These are phyloP conservation scores for Drosophila nr. perissopoda DNA, from an alignment of 2,888 invertebrate species.

Conservation along the genomic window DNA sequence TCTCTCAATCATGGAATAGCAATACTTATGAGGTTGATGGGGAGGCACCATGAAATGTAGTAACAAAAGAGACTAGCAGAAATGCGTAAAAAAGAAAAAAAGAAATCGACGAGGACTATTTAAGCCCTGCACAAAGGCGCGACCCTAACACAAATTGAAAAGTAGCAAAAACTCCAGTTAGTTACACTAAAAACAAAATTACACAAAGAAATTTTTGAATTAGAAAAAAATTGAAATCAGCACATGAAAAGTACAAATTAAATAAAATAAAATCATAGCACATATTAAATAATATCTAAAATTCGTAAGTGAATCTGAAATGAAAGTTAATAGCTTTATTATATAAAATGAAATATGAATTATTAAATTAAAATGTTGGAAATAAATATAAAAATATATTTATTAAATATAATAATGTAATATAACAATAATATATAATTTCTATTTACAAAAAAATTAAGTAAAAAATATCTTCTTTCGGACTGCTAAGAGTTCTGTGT, in stretches of 20 bases:
- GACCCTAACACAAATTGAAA: slow-evolving; percentile 28
- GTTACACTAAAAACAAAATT: not conserved
- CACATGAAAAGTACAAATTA: too few species aligned
- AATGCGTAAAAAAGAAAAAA: slow-evolving; percentile 25
- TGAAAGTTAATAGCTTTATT: too few species aligned
- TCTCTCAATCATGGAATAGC: slow-evolving; percentile 22
- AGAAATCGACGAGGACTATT: slow-evolving; percentile 41
- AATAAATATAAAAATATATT: not conserved
- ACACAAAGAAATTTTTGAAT: not conserved
- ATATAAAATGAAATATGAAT: not conserved
- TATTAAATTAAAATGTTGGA: not conserved
- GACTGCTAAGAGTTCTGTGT: too few species aligned
- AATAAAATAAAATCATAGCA: too few species aligned
- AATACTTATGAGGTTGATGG: slow-evolving; percentile 2
- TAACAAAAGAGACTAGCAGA: slow-evolving; percentile 5
- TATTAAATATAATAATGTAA: not conserved
- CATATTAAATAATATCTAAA: too few species aligned
- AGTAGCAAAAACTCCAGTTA: slow-evolving; percentile 1
- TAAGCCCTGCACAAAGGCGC: slow-evolving; percentile 15
- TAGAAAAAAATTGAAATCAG: rapidly evolving
- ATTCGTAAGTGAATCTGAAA: too few species aligned
- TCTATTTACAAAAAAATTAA: too few species aligned
- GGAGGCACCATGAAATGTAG: slow-evolving; percentile 7
- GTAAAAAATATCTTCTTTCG: too few species aligned
- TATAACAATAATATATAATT: too few species aligned